Conservation (phyloP, 2,797 vertebrate species). For the Brachyalestes nurse region DNA sequence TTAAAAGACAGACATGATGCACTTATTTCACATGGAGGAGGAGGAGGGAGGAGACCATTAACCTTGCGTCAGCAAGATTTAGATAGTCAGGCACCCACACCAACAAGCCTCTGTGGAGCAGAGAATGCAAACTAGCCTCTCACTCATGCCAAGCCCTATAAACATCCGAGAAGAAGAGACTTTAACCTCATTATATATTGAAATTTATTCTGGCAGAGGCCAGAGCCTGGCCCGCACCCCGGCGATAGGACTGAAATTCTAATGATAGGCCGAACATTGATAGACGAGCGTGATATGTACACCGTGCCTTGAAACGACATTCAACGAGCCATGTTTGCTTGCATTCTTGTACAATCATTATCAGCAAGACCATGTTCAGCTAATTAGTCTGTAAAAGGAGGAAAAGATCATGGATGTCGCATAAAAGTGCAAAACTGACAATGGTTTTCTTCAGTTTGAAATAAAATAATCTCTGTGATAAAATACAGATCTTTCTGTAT, state of each 20-base stretch:
- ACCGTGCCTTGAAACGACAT: slow-evolving; percentile 44
- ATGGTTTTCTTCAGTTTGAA: neutral
- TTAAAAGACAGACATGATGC: slow-evolving; percentile 56
- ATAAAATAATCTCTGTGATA: neutral
- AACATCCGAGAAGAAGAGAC: slow-evolving; percentile 57
- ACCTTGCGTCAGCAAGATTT: slow-evolving; percentile 54
- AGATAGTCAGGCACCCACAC: slow-evolving; percentile 23
- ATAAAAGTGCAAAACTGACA: no score
- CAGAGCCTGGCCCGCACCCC: slow-evolving; percentile 47
- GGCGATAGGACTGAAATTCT: slow-evolving; percentile 63
- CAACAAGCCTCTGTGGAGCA: slow-evolving; percentile 36
- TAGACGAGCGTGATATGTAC: slow-evolving; percentile 54
- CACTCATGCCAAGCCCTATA: slow-evolving; percentile 48
- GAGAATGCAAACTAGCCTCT: slow-evolving; percentile 49
- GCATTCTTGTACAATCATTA: slow-evolving; percentile 37
- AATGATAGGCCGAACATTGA: slow-evolving; percentile 58
- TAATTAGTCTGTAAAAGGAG: slow-evolving; percentile 42
- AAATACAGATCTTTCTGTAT: no score
- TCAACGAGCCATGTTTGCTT: slow-evolving; percentile 44
- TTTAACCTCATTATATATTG: slow-evolving; percentile 67
- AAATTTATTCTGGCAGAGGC: slow-evolving; percentile 66
- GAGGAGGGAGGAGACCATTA: slow-evolving; percentile 46
- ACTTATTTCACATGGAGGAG: slow-evolving; percentile 42
- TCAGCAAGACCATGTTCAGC: slow-evolving; percentile 45
- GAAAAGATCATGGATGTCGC: neutral